Base-by-base conservation (phyloP, 2,888 invertebrate genomes). In the Sthenelais limicola region DNA sequence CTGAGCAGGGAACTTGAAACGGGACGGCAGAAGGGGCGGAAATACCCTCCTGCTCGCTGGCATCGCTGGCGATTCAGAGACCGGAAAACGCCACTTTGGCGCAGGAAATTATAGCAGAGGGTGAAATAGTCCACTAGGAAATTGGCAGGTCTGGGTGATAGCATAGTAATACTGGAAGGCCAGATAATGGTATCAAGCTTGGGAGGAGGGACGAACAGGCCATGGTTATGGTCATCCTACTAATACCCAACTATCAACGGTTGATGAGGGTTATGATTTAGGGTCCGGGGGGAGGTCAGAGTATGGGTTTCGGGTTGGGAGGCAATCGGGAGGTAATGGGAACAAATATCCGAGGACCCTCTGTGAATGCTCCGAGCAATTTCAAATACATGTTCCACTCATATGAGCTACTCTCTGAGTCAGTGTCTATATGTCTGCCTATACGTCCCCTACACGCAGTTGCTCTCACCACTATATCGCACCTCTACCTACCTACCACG, bases 61-160 rank as follows among this genome's bases (percentile, higher is more conserved):
- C 35, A 21, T 15, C 30, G 33, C 21, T 32, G 56, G 24, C 56
- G 30, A 32, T 35, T 43, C 5, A 43, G 38, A 24, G 26, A 18
- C 62, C 62, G 62, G 62, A 62, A 62, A 62, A 38, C 38, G 62
- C 62, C 62, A 62, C 62, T 62, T 62, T 62, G 62, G 62, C 62
- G 38, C 62, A 62, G 62, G 62, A 62, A 62, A 62, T 62, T 62
- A 62, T 62, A 62, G 62, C 38, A 24, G 38, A 43, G 24, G 38
- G 62, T 38, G 62, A 62, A 62, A 62, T 62, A 62, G 62, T 62
- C 62, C 62, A n/a, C 9, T 26, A 21, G 15, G 62, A 28, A 62
- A 56, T n/a, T 12, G 21, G 62, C 62, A 43, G 62, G 38, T 62
- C 24, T 35, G 38, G 62, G 12, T 12, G 12, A 4, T 4, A 3